Evolutionary conservation across 1,140 invertebrate genomes (phyloP).

Genomic region (Trinorchestia longiramus): DNA sequence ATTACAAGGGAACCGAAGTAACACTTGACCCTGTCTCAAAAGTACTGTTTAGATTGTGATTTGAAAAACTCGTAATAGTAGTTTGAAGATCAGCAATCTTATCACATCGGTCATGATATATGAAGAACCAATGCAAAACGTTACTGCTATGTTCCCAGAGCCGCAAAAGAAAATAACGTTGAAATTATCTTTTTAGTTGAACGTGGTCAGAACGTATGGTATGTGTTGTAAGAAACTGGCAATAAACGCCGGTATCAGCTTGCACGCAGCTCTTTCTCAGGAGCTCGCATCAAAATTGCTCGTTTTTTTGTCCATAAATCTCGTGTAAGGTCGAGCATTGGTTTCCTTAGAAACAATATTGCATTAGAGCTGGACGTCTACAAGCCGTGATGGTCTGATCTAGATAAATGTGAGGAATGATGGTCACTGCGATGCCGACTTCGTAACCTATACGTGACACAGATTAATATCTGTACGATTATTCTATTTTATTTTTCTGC

Average conservation of each 20-base stretch:
- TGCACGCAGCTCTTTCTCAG: neutral
- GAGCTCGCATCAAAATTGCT: neutral
- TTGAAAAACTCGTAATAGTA: no score
- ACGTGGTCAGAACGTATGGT: neutral
- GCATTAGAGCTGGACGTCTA: neutral
- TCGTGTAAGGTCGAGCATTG: neutral
- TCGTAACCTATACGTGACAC: neutral
- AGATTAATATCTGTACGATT: neutral
- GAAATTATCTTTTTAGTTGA: neutral
- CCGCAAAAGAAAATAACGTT: neutral
- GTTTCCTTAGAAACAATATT: neutral
- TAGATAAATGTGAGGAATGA: neutral
- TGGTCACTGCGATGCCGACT: neutral
- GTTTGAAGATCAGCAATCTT: no score
- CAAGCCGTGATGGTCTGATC: neutral
- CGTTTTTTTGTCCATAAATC: neutral
- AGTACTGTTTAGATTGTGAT: no score
- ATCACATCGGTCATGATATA: no score
- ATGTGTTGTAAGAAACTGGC: neutral
- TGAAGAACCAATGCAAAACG: no score
- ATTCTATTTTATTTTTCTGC: neutral
- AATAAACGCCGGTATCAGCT: neutral
- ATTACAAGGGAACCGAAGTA: no score
- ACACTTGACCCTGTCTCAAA: no score
- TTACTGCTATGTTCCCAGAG: neutral